Evolutionary conservation across 2,113 vertebrate species (phyloP).

Genomic region (Clinocottus analis): DNA sequence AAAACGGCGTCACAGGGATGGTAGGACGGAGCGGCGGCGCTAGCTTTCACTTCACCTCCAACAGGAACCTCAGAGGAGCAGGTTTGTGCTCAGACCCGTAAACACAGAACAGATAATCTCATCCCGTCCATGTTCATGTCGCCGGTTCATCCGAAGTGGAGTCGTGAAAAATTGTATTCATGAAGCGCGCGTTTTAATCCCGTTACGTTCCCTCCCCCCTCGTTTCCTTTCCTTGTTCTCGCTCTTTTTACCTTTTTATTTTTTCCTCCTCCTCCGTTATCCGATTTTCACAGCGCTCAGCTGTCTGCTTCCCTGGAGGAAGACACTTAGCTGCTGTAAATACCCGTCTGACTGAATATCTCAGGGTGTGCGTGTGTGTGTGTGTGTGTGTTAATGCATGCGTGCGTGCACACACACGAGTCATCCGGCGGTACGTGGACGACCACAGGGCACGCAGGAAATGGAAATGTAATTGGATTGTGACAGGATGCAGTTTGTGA

Average conservation of each 20-base stretch:
- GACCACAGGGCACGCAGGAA: constrained; percentile 76
- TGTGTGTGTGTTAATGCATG: constrained; percentile 44
- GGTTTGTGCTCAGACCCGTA: no score
- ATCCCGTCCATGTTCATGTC: constrained; percentile 5
- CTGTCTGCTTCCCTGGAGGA: constrained; percentile 43
- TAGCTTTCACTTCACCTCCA: no score
- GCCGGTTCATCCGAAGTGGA: constrained; percentile 4
- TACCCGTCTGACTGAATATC: constrained; percentile 68
- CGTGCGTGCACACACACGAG: constrained; percentile 30
- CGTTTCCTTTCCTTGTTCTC: constrained; percentile 10
- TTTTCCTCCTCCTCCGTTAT: constrained; percentile 11
- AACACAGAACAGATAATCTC: constrained; percentile 7
- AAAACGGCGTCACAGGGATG: no score
- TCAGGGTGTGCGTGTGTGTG: constrained; percentile 38
- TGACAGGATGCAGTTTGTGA: constrained; percentile 79
- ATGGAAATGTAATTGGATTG: constrained; percentile 81
- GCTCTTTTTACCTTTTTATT: background rate
- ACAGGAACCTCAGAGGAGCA: no score
- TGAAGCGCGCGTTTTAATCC: background rate
- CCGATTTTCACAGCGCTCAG: constrained; percentile 35
- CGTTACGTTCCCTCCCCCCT: background rate
- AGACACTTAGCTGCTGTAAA: constrained; percentile 73
- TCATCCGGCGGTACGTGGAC: constrained; percentile 64
- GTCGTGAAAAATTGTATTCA: background rate
- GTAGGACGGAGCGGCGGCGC: no score